Conservation (phyloP, 2,113 vertebrate genomes). For the Vidua chalybeata region DNA sequence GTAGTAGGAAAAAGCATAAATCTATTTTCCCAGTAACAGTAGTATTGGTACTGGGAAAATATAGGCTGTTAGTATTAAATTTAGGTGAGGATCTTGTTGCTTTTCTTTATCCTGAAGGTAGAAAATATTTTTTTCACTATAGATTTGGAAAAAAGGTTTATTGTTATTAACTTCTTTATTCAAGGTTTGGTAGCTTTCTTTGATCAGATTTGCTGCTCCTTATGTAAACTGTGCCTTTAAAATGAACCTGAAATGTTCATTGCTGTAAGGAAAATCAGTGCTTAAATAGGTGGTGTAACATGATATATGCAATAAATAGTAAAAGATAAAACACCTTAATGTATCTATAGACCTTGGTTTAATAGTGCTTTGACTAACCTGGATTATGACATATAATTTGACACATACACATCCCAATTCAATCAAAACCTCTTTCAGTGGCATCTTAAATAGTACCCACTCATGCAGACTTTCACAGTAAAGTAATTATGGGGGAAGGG, state of each 20-base stretch:
- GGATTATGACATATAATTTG: not conserved
- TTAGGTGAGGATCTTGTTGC: not conserved
- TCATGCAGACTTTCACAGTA: not conserved
- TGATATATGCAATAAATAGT: not conserved
- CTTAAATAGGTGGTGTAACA: not conserved
- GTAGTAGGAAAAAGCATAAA: not conserved
- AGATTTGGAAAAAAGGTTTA: not conserved
- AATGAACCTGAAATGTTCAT: not conserved
- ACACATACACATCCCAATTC: not conserved
- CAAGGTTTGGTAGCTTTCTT: not conserved
- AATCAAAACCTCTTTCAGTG: not conserved
- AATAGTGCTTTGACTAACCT: not conserved
- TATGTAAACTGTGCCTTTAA: not conserved
- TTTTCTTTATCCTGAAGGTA: not conserved
- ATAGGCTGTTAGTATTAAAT: not conserved
- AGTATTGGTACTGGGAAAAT: not conserved
- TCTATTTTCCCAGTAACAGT: not conserved
- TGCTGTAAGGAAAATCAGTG: not conserved
- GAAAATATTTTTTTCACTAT: not conserved
- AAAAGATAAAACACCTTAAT: not conserved
- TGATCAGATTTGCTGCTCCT: not conserved
- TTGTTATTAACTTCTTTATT: not conserved
- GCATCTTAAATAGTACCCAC: not conserved
- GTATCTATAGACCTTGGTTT: not conserved
- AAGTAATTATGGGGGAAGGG: constrained; percentile 27